Evolutionary conservation across 2,797 vertebrate genomes (phyloP), one percentile per base, ranked within the genome.

Genomic region (Ctenopoma kingsleyae): DNA sequence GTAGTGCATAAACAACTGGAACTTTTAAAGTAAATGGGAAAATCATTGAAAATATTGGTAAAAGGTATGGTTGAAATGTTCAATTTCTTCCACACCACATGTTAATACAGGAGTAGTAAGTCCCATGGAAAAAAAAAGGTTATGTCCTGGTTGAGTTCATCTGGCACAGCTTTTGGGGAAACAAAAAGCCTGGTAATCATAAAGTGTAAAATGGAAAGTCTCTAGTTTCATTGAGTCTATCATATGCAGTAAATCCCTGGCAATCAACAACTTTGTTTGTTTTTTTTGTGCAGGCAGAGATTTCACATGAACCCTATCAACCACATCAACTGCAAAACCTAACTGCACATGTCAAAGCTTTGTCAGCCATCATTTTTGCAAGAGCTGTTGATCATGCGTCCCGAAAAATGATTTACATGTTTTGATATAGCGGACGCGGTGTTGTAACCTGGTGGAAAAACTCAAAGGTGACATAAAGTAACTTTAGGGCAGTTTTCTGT

Each of bases 261-360:
- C 2, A 43, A 52, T 57, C 8, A 1, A 48, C 23, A 47, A 35
- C 25, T 47, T 58, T 27, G 8, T 19, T 19, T 46, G 56, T 23
- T 46, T 56, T 62, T 17, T 51, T 44, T 54, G 22, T 22, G 25
- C 62, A 60, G 41, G 17, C 27, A 47, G 53, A 32, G 40, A 25
- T 63, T 71, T 50, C 71, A 43, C 58, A 71, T 17, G 20, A 72
- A n/a, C n/a, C n/a, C n/a, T n/a, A n/a, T n/a, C n/a, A n/a, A n/a
- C n/a, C n/a, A n/a, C 56, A 72, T 52, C 67, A 67, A 64, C 30
- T 49, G n/a, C 36, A 2, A 58, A 19, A 36, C 55, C 48, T 63
- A 35, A 25, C 32, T 64, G 23, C 46, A 47, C 36, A 57, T 60
- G 20, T 60, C 62, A 47, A 68, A 68, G 71, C 41, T 36, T 47